Percentiles rank a stretch among this genome's conserved stretches.
These are phyloP conservation scores for Oxytorus armatus DNA, from an alignment of 2,888 invertebrate species.

Conservation along the genomic window DNA sequence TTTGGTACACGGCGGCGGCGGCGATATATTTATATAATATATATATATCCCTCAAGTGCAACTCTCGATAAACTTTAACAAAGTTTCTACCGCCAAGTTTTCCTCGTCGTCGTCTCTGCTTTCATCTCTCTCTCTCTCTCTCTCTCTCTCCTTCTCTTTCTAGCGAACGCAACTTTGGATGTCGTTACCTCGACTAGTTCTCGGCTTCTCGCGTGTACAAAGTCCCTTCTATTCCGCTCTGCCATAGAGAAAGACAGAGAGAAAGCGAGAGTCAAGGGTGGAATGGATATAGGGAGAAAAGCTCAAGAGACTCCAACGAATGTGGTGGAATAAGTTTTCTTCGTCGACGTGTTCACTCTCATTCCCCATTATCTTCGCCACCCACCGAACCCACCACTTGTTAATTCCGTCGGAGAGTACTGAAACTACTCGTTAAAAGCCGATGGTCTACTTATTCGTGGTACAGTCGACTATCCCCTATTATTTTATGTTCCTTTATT, in stretches of 20 bases:
- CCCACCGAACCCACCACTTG: constrained; percentile 36
- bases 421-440: constrained; percentile 54
- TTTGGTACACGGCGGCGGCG: too few relatives aligned
- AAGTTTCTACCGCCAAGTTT: constrained; percentile 58
- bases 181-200: constrained; percentile 38
- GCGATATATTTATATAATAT: too few relatives aligned
- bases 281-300: constrained; percentile 13
- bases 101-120: constrained; percentile 27
- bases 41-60: constrained; percentile 9
- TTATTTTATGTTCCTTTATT: too few relatives aligned
- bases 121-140: background rate
- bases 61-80: constrained; percentile 52
- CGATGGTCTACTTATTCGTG: constrained; percentile 30
- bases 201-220: constrained; percentile 32
- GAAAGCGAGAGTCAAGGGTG: background rate
- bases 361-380: constrained; percentile 9
- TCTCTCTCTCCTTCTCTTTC: constrained; percentile 1
- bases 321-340: constrained; percentile 36
- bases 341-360: constrained; percentile 36
- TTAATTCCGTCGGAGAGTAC: constrained; percentile 51
- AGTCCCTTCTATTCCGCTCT: constrained; percentile 42
- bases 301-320: constrained; percentile 28
- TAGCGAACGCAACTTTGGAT: constrained; percentile 40
- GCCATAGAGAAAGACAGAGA: background rate
- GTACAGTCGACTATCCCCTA: background rate